These are phyloP conservation scores for Rutpela maculata DNA, from an alignment of 2,888 invertebrate species.

Conservation along the genomic window DNA sequence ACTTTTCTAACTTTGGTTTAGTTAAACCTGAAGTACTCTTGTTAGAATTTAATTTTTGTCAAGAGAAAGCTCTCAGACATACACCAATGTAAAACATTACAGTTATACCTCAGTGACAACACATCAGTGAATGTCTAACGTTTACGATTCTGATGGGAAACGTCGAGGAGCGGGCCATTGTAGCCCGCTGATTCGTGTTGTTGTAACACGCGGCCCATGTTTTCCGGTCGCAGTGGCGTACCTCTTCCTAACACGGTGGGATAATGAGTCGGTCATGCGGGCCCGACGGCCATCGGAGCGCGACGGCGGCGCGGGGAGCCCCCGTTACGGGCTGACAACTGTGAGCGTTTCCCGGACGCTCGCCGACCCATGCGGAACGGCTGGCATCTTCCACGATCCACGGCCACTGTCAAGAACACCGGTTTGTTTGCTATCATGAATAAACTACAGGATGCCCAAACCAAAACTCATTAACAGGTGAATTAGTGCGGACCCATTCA, in stretches of 20 bases:
- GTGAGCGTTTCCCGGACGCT: slow-evolving; percentile 68
- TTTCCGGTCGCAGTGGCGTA: slow-evolving; percentile 15
- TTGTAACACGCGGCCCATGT: slow-evolving; percentile 3
- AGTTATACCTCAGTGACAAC: neutral
- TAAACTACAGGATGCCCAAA: slow-evolving; percentile 4
- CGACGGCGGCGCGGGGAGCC: slow-evolving; percentile 58
- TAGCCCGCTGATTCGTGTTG: slow-evolving; percentile 3
- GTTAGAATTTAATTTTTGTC: neutral
- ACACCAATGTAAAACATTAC: neutral
- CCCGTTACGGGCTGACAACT: slow-evolving; percentile 68
- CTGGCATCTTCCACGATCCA: slow-evolving; percentile 54
- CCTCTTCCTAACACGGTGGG: neutral
- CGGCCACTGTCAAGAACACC: slow-evolving; percentile 36
- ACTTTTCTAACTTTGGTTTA: neutral
- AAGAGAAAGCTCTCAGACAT: neutral
- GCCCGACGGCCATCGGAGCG: slow-evolving; percentile 54
- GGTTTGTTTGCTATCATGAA: neutral
- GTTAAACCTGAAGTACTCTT: neutral
- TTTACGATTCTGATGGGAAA: neutral
- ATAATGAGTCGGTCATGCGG: slow-evolving; percentile 56
- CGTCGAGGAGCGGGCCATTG: neutral
- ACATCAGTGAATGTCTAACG: neutral
- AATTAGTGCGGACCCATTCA: neutral
- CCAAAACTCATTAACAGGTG: neutral
- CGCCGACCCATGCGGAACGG: slow-evolving; percentile 67